Evolutionary conservation across 2,797 vertebrate genomes (phyloP), one percentile per base, ranked within the genome.

Genomic region (Nyctibius grandis): DNA sequence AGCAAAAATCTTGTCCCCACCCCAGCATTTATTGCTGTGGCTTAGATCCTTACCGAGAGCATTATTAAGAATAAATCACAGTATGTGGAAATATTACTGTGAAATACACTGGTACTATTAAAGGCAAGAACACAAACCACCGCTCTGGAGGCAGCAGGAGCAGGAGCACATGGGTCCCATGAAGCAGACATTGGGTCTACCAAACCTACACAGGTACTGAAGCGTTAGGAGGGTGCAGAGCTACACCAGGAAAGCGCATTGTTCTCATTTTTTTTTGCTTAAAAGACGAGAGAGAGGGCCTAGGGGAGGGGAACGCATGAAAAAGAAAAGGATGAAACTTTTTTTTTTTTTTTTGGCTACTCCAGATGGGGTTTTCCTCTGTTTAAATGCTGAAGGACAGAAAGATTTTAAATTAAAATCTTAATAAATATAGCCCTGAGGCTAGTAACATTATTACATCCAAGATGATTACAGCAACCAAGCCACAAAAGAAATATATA

Each of bases 341-440:
- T 89, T 91, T 95, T 77, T 88, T 94, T 86, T 93, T 92, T 94
- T 95, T 96, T 94, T 87, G 95, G 95, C 95, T 97, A 96, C 96
- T 97, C 95, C 93, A 97, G 91, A 88, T 72, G 29, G 91, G 95
- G 93, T 93, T 98, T 98, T 97, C 96, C 97, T 98, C 97, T 95
- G 96, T 95, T 93, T 89, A 81, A 93, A 96, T 97, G 96, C 97
- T 97, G 97, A 97, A 97, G 85, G 87, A 97, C 97, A 98, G 91
- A 97, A 97, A 93, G 92, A 95, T 97, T 98, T 97, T 97, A 97
- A 98, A 98, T 97, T 97, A 96, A 97, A 98, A 98, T 96, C 97
- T 97, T 98, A 97, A 97, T 97, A 98, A 98, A 98, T 97, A 97
- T 79, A 97, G 91, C 96, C 97, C 97, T 98, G 96, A 97, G 96